Evolutionary conservation across 2,797 vertebrate species (phyloP).

Genomic region (Poecilia gillii): DNA sequence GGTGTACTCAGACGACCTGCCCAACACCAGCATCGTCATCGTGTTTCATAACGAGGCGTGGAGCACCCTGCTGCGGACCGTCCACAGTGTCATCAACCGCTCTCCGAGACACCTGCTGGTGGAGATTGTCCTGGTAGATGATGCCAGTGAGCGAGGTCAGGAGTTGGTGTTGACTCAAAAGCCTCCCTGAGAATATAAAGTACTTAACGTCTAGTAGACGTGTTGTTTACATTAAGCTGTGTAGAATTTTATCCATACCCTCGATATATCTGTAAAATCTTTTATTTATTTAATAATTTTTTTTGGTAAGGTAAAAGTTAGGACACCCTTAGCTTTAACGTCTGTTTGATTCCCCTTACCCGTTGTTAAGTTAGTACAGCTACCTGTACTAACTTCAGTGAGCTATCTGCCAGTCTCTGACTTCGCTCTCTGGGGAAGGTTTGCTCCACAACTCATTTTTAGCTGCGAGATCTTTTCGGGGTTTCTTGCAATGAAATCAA

Average conservation of each 20-base stretch:
- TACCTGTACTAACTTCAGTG: background rate
- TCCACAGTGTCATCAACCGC: constrained; percentile 92
- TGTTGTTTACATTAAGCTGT: background rate
- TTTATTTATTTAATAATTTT: background rate
- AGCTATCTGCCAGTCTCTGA: background rate
- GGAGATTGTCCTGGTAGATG: constrained; percentile 94
- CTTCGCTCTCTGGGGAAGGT: background rate
- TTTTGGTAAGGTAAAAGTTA: background rate
- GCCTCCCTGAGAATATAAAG: background rate
- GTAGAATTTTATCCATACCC: background rate
- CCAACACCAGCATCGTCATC: constrained; percentile 96
- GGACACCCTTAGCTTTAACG: background rate
- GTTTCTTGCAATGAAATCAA: background rate
- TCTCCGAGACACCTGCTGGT: constrained; percentile 88
- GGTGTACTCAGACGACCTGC: constrained; percentile 89
- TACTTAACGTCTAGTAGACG: background rate
- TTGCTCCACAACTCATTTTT: background rate
- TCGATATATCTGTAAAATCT: background rate
- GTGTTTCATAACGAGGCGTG: constrained; percentile 99
- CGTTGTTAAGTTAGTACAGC: background rate
- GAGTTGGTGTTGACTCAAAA: background rate
- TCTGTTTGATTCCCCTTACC: background rate
- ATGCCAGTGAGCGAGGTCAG: constrained; percentile 95
- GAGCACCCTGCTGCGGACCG: constrained; percentile 94
- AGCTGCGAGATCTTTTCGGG: background rate